Percentiles rank a stretch among this genome's conserved stretches.
These are phyloP conservation scores for Notodonta ziczac DNA, from an alignment of 2,888 invertebrate genomes.

Conservation along the genomic window DNA sequence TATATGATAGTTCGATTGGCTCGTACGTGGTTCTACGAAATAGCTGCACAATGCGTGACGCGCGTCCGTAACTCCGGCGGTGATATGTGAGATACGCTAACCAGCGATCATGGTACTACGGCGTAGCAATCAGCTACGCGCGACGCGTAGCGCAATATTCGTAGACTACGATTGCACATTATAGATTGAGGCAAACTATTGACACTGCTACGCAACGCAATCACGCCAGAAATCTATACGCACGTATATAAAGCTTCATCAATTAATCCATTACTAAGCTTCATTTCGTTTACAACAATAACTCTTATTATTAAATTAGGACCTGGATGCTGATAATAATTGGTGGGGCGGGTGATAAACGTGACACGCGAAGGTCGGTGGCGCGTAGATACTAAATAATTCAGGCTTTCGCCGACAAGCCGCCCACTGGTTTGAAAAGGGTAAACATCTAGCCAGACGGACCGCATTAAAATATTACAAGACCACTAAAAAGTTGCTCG, in stretches of 20 bases:
- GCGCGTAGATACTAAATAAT: conserved; percentile 66
- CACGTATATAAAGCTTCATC: neutral
- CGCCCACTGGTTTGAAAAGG: conserved; percentile 67
- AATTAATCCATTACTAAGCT: neutral
- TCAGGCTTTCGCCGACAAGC: conserved; percentile 61
- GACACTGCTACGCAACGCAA: too few species aligned
- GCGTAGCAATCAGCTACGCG: neutral
- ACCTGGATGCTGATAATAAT: conserved; percentile 34
- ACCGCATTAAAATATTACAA: neutral
- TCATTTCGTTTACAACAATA: neutral
- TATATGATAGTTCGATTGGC: neutral
- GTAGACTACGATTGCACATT: neutral
- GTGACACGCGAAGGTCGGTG: conserved; percentile 49
- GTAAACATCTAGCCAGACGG: conserved; percentile 31
- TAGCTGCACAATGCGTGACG: conserved; percentile 1
- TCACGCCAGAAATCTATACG: too few species aligned
- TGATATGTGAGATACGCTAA: conserved; percentile 3
- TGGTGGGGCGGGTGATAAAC: conserved; percentile 50
- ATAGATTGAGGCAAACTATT: neutral
- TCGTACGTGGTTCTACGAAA: neutral
- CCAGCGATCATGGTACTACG: neutral
- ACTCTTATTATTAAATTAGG: neutral
- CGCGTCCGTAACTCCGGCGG: neutral
- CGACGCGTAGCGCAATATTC: neutral
- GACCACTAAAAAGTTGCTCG: conserved; percentile 3